Evolutionary conservation across 2,113 vertebrate species (phyloP).

Genomic region (Stictonetta naevosa): DNA sequence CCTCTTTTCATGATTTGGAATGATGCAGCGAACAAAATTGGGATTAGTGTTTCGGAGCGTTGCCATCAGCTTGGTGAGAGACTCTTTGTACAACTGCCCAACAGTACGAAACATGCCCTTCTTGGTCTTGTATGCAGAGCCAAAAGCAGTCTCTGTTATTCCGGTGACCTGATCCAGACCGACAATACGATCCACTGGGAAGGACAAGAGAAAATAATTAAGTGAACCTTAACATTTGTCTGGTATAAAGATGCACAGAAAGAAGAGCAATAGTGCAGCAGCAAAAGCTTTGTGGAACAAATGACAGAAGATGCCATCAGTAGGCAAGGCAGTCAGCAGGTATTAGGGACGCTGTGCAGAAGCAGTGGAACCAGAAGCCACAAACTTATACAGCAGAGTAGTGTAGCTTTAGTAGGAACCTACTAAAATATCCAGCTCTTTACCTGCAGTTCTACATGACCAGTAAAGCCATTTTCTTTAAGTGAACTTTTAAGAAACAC

Average conservation of each 20-base stretch:
- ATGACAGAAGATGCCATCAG: conserved; percentile 47
- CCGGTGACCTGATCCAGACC: conserved; percentile 97
- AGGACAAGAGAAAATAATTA: not conserved
- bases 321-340: conserved; percentile 65
- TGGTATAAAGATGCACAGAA: not conserved
- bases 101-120: conserved; percentile 98
- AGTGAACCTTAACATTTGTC: not conserved
- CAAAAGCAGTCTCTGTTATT: conserved; percentile 96
- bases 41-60: conserved; percentile 98
- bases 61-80: conserved; percentile 96
- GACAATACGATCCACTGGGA: conserved; percentile 94
- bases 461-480: not conserved
- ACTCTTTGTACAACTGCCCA: conserved; percentile 97
- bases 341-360: conserved; percentile 53
- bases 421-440: conserved; percentile 46
- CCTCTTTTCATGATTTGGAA: conserved; percentile 97
- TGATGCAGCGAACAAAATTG: conserved; percentile 98
- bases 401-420: conserved; percentile 27
- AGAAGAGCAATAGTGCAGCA: conserved; percentile 30
- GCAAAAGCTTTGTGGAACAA: conserved; percentile 73
- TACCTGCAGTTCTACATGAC: conserved; percentile 62
- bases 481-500: not conserved
- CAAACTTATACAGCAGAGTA: conserved; percentile 45
- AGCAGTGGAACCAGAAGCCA: conserved; percentile 75
- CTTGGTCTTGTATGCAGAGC: conserved; percentile 95